Percentiles rank a stretch among this genome's conserved stretches.
Evolutionary conservation across 2,113 vertebrate genomes (phyloP).

Genomic region (Quiscalus mexicanus): DNA sequence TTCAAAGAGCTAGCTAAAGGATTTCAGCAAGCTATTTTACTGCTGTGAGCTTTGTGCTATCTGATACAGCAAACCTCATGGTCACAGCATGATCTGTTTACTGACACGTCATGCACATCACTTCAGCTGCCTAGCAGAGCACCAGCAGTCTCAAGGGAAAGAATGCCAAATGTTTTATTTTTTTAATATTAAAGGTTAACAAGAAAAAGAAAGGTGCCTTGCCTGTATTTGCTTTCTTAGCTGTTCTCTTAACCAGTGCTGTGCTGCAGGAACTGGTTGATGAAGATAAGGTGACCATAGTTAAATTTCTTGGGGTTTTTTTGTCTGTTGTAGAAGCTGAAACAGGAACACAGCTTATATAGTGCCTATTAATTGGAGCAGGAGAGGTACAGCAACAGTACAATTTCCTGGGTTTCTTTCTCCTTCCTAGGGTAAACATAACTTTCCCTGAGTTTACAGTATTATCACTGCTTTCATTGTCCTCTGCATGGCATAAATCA

Average conservation of each 20-base stretch:
- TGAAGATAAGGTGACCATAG: neutral
- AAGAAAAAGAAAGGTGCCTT: constrained; percentile 19
- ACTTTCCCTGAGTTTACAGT: neutral
- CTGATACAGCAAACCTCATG: neutral
- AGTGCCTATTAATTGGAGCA: neutral
- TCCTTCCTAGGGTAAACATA: neutral
- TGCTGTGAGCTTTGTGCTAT: neutral
- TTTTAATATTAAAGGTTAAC: constrained; percentile 19
- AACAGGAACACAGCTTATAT: neutral
- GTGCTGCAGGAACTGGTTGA: neutral
- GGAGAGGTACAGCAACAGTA: neutral
- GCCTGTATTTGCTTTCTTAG: neutral
- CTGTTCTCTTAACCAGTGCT: neutral
- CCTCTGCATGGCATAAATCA: neutral
- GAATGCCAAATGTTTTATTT: neutral
- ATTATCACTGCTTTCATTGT: neutral
- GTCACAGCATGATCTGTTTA: neutral
- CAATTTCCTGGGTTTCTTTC: neutral
- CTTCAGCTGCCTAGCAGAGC: neutral
- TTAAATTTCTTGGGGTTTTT: neutral
- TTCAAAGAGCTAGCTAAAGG: neutral
- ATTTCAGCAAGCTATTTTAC: constrained; percentile 7
- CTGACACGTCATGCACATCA: neutral
- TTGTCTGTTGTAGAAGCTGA: neutral
- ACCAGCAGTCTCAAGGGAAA: neutral